A percentile compares a stretch with the other conserved stretches of the same genome.
These are phyloP conservation scores for Pristionchus japonicus DNA, from an alignment of 2,888 invertebrate species.

Conservation along the genomic window DNA sequence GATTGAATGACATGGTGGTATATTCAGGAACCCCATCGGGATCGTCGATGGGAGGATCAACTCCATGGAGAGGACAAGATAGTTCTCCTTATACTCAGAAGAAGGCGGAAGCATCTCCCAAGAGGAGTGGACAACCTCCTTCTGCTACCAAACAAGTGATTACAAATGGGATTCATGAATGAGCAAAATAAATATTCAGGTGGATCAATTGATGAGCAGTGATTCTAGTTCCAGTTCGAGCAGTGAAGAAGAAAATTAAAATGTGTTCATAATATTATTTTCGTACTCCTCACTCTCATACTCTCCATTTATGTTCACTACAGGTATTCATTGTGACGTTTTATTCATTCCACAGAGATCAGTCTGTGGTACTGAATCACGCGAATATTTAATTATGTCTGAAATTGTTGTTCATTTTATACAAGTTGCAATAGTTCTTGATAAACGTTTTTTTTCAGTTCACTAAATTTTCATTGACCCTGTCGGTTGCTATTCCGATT, in stretches of 20 bases:
- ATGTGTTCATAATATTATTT: background rate
- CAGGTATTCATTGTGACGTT: background rate
- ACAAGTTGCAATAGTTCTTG: background rate
- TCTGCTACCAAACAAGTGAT: background rate
- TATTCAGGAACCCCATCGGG: slow-evolving; percentile 14
- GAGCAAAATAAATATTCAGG: background rate
- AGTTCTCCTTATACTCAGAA: background rate
- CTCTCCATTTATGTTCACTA: background rate
- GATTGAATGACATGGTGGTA: background rate
- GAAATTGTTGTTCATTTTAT: background rate
- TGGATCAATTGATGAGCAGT: slow-evolving; percentile 63
- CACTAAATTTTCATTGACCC: background rate
- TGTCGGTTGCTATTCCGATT: background rate
- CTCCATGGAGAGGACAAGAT: slow-evolving; percentile 36
- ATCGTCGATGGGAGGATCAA: background rate
- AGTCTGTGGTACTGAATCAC: background rate
- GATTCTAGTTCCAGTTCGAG: slow-evolving; percentile 63
- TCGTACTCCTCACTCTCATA: background rate
- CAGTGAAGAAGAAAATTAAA: slow-evolving; percentile 58
- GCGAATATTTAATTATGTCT: background rate
- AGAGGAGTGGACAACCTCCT: background rate
- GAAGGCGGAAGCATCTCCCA: slow-evolving; percentile 6
- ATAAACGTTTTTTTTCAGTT: background rate
- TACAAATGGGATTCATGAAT: background rate
- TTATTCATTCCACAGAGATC: background rate